Evolutionary conservation across 2,888 invertebrate species (phyloP).

Genomic region (Cheilosia soror): DNA sequence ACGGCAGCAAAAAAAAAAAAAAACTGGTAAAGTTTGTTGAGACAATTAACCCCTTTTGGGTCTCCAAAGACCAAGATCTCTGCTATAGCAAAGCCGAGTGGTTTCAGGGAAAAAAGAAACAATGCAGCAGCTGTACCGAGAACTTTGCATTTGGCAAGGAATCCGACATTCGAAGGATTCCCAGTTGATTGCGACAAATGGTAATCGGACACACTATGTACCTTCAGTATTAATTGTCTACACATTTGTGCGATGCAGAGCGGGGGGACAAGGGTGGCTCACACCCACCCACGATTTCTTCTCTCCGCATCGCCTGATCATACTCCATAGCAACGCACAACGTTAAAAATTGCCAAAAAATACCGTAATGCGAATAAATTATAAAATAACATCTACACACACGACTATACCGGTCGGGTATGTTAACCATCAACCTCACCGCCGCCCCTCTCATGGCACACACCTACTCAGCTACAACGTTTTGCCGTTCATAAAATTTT

Average conservation of each 20-base stretch:
- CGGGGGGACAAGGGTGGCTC: neutral
- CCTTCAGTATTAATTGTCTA: conserved; percentile 65
- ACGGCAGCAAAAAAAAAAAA: conserved; percentile 18
- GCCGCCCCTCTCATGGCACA: conserved; percentile 8
- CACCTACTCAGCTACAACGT: conserved; percentile 71
- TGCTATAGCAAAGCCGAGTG: conserved; percentile 26
- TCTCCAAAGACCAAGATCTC: conserved; percentile 58
- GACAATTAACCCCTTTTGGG: conserved; percentile 73
- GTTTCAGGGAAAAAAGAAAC: conserved; percentile 7
- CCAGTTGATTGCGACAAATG: conserved; percentile 75
- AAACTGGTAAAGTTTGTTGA: conserved; percentile 45
- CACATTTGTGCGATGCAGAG: conserved; percentile 55
- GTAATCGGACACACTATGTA: conserved; percentile 45
- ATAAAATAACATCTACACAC: conserved; percentile 71
- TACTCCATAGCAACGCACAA: conserved; percentile 38
- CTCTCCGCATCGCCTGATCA: neutral
- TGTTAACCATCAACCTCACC: conserved; percentile 25
- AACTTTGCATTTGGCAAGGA: conserved; percentile 44
- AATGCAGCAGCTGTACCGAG: conserved; percentile 44
- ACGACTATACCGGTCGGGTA: conserved; percentile 16
- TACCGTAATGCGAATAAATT: conserved; percentile 73
- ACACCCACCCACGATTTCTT: conserved; percentile 3
- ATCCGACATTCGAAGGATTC: conserved; percentile 67
- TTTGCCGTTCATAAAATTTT: conserved; percentile 75
- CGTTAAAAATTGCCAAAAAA: conserved; percentile 66